Percentiles rank a stretch among this genome's conserved stretches.
These are phyloP conservation scores for Saccopteryx bilineata DNA, from an alignment of 2,113 vertebrate genomes.

Conservation along the genomic window DNA sequence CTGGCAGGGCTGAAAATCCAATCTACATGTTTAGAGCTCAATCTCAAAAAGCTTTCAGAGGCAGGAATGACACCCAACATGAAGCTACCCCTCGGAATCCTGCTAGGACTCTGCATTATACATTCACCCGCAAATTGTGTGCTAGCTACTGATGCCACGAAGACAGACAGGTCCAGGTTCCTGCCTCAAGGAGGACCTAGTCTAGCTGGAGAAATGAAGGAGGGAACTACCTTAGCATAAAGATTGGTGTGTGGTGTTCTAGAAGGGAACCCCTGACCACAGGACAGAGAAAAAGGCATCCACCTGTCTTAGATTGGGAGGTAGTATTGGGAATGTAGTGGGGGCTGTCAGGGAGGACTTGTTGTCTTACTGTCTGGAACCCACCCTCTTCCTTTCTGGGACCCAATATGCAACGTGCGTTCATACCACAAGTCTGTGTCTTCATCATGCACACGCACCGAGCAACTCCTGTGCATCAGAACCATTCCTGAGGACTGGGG, in stretches of 20 bases:
- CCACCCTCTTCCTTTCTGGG: neutral
- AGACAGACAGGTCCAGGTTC: neutral
- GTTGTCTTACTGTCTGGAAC: neutral
- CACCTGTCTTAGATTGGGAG: neutral
- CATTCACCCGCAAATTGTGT: neutral
- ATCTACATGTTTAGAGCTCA: neutral
- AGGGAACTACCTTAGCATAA: neutral
- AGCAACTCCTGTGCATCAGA: neutral
- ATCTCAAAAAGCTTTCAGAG: neutral
- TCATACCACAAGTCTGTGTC: neutral
- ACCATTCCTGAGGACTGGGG: neutral
- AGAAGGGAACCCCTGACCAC: neutral
- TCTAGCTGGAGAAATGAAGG: neutral
- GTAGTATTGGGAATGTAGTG: neutral
- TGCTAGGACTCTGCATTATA: neutral
- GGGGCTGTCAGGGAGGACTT: neutral
- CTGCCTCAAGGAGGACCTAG: neutral
- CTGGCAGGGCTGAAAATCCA: neutral
- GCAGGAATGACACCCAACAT: neutral
- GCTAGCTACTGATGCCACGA: neutral
- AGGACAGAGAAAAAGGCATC: neutral
- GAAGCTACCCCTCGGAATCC: neutral
- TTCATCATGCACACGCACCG: neutral
- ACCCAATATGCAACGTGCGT: neutral
- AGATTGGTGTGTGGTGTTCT: neutral